phyloP scores from a whole-genome alignment of 64 coral and sea anemone species.

The Trachythela sp. region DNA sequence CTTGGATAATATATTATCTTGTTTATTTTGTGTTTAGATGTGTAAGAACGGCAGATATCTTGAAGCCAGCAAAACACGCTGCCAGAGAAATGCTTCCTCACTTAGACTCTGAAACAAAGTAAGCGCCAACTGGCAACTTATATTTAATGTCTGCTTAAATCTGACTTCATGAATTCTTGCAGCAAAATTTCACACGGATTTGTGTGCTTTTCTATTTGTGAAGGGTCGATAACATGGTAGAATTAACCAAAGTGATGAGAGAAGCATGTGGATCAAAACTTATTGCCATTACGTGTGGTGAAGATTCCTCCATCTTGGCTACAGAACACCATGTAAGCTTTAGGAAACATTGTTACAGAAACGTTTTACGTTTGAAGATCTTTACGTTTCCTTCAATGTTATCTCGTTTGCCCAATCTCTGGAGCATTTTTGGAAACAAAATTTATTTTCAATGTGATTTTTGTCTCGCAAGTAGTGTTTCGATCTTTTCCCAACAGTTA shows the following conservation, averaged over 20 bases:
- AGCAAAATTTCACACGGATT: neutral
- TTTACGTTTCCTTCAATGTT: no score
- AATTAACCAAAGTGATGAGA: neutral
- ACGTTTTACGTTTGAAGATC: no score
- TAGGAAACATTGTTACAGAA: neutral
- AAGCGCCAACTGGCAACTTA: neutral
- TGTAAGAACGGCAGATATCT: neutral
- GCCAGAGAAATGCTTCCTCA: neutral
- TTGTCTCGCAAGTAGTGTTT: neutral
- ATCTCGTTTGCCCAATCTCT: no score
- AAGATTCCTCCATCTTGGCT: neutral
- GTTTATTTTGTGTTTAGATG: neutral
- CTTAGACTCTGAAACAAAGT: neutral
- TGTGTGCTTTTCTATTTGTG: neutral
- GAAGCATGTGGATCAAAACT: neutral
- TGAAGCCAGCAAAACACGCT: constrained; percentile 16
- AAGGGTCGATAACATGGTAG: neutral
- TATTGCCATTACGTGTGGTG: neutral
- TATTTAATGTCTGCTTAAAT: no score
- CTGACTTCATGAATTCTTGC: neutral
- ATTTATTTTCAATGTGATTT: no score
- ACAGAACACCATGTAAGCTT: neutral
- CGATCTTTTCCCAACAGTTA: neutral
- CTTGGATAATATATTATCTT: neutral
- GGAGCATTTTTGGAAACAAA: no score